A percentile compares a stretch with the other conserved stretches of the same genome.
phyloP scores from a whole-genome alignment of 30 jellyfish, hydroid and myxozoan genomes.

The Nemopilema nomurai region DNA sequence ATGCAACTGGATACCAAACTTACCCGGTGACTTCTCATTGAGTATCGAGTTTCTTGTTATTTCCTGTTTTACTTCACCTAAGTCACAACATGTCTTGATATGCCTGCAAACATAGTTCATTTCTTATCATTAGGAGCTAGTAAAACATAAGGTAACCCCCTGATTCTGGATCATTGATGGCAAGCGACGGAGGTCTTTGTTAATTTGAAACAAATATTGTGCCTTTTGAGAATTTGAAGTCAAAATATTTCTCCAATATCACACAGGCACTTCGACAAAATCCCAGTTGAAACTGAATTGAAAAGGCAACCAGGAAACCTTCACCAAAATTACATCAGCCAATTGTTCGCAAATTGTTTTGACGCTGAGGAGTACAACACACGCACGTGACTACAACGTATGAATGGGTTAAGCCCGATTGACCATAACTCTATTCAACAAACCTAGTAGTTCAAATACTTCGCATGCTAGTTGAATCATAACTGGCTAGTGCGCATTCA shows the following conservation, averaged over 20 bases:
- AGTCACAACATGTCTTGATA: too few species aligned
- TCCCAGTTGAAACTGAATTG: neutral
- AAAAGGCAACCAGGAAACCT: neutral
- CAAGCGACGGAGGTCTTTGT: neutral
- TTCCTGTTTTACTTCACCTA: too few species aligned
- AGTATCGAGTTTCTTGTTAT: too few species aligned
- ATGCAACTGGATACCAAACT: too few species aligned
- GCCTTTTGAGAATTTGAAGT: neutral
- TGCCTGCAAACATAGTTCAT: too few species aligned
- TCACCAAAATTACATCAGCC: neutral
- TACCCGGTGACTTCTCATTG: too few species aligned
- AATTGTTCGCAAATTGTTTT: too few species aligned
- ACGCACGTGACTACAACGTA: neutral
- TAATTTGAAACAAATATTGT: neutral
- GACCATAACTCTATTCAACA: neutral
- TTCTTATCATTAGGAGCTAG: too few species aligned
- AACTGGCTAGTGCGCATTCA: neutral
- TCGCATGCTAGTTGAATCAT: neutral
- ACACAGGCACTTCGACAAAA: neutral
- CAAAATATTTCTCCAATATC: neutral
- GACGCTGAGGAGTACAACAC: neutral
- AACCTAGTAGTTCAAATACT: neutral
- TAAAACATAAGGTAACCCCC: too few species aligned
- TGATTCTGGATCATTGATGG: neutral
- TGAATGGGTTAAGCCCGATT: neutral